Percentiles rank a stretch among this genome's conserved stretches.
These are phyloP conservation scores for Macaria notata DNA, from an alignment of 2,888 invertebrate genomes.

Conservation along the genomic window DNA sequence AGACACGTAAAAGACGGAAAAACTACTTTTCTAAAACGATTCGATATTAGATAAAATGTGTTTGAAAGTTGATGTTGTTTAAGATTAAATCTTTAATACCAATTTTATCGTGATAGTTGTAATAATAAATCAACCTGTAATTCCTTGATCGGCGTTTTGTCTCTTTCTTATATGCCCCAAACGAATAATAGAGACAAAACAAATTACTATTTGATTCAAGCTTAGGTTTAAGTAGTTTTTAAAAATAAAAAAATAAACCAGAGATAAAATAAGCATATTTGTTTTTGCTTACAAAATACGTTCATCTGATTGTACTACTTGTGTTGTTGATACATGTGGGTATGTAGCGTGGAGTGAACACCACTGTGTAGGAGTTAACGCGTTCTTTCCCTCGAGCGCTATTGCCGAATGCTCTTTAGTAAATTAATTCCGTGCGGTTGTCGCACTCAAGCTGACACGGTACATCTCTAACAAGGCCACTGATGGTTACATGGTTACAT, in stretches of 20 bases:
- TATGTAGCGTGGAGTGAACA: slow-evolving; percentile 10
- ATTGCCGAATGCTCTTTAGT: slow-evolving; percentile 42
- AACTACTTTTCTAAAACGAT: slow-evolving; percentile 8
- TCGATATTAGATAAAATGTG: slow-evolving; percentile 6
- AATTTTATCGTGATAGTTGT: background rate
- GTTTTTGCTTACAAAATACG: too few species aligned
- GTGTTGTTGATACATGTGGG: background rate
- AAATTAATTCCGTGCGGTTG: slow-evolving; percentile 48
- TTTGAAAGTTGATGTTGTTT: slow-evolving; percentile 3
- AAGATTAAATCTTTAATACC: background rate
- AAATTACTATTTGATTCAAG: background rate
- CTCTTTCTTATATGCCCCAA: background rate
- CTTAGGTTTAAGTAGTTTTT: background rate
- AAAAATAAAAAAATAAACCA: too few species aligned
- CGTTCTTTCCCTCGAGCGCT: slow-evolving; percentile 26
- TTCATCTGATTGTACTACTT: too few species aligned
- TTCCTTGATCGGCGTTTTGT: background rate
- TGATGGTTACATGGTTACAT: slow-evolving; percentile 48
- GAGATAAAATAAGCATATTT: too few species aligned
- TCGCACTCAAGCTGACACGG: slow-evolving; percentile 37
- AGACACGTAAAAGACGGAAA: slow-evolving; percentile 22
- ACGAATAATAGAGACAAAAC: background rate
- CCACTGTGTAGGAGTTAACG: slow-evolving; percentile 19
- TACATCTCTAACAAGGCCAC: slow-evolving; percentile 43
- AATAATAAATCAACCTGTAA: background rate